phyloP scores from a whole-genome alignment of 2,113 vertebrate genomes.

The Hypanus sabinus region DNA sequence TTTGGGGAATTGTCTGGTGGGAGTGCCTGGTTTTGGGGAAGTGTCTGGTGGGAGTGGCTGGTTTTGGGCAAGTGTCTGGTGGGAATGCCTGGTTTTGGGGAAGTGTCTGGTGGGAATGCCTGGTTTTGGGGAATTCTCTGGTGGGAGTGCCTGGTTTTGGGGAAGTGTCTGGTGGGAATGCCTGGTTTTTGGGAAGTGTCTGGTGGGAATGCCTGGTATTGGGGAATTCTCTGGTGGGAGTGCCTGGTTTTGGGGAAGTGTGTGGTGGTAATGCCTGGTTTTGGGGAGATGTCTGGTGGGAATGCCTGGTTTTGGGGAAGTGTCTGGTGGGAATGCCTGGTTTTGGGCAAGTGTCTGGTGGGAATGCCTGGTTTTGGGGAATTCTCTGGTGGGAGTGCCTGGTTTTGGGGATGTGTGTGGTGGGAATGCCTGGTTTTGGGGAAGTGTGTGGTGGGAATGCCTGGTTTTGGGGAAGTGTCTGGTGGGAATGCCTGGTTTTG shows the following conservation, averaged over 20 bases:
- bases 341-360: no score
- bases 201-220: neutral
- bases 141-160: neutral
- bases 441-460: neutral
- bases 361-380: no score
- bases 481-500: neutral
- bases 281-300: neutral
- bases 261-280: neutral
- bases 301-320: neutral
- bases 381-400: neutral
- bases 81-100: no score
- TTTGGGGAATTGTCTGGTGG: neutral
- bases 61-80: neutral
- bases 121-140: no score
- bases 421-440: no score
- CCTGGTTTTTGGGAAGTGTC: neutral
- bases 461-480: neutral
- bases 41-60: neutral
- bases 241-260: neutral
- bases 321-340: neutral
- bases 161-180: neutral
- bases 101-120: no score
- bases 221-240: neutral
- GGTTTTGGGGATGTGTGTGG: neutral
- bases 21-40: no score